These are phyloP conservation scores for Antechinus flavipes DNA, from an alignment of 2,113 vertebrate species.

Conservation along the genomic window DNA sequence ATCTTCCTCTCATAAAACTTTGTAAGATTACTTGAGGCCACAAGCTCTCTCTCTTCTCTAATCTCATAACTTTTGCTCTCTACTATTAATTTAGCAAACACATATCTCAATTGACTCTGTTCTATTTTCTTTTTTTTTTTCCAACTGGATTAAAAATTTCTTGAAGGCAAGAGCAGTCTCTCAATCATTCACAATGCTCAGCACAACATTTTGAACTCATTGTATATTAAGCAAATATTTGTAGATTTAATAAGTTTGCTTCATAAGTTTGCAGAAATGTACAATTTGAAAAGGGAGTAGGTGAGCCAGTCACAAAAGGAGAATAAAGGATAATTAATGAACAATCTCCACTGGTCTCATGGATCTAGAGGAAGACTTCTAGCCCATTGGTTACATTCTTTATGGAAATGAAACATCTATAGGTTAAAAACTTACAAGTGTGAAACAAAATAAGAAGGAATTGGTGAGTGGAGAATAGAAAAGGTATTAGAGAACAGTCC, in stretches of 20 bases:
- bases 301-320: background rate
- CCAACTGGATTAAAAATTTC: background rate
- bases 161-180: background rate
- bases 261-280: background rate
- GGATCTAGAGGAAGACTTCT: background rate
- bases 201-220: constrained; percentile 1
- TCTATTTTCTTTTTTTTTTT: constrained; percentile 21
- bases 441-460: background rate
- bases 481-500: background rate
- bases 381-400: background rate
- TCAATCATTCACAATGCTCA: background rate
- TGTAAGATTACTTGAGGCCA: background rate
- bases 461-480: background rate
- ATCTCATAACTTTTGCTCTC: background rate
- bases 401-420: background rate
- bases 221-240: background rate
- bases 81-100: background rate
- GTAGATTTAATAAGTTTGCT: background rate
- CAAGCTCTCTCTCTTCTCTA: background rate
- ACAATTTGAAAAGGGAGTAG: background rate
- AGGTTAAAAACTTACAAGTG: background rate
- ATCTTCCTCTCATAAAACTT: background rate
- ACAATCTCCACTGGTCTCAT: background rate
- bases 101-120: background rate
- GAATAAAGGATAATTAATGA: background rate